Evolutionary conservation across 1,140 invertebrate genomes (phyloP), one percentile per base, ranked within the genome.

Genomic region (Eriocheir sinensis): DNA sequence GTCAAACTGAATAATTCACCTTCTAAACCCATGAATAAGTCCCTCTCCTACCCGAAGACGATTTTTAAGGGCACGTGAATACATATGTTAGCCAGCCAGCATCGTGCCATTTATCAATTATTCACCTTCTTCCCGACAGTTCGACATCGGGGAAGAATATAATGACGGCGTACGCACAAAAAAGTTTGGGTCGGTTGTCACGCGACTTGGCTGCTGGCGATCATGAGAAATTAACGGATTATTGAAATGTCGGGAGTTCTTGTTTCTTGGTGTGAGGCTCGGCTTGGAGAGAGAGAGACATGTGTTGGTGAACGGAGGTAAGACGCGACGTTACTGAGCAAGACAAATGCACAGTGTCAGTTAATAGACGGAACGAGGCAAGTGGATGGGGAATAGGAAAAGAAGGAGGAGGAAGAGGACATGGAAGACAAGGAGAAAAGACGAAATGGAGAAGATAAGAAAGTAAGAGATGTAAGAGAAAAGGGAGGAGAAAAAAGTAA

Each of bases 81-180:
- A 72, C n/a, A n/a, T 72, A 72, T 72, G 60, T 72, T 72, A 72
- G 60, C n/a, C 60, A 72, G 60, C n/a, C 60, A 72, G 60, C n/a
- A 72, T 21, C n/a, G 2, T 72, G 60, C 60, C 60, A 72, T 72
- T 72, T 72, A 72, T 72, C 27, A 72, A 72, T n/a, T 4, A 72
- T 72, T 72, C 60, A 72, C 17, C 21, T n/a, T 72, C 60, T n/a
- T n/a, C n/a, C 60, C n/a, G 60, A 72, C 60, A 72, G 60, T 72
- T n/a, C 6, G 60, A 72, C 60, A n/a, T 72, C n/a, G 60, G 60
- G n/a, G 21, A n/a, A 72, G 60, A 72, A 72, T n/a, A 72, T 72
- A 72, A 72, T 72, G 60, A 72, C 6, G 60, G 60, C 8, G 60
- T 21, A 6, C 21, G n/a, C n/a, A 72, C 60, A 72, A 72, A 72